Evolutionary conservation across 2,113 vertebrate genomes (phyloP).

Genomic region (Saguinus midas): DNA sequence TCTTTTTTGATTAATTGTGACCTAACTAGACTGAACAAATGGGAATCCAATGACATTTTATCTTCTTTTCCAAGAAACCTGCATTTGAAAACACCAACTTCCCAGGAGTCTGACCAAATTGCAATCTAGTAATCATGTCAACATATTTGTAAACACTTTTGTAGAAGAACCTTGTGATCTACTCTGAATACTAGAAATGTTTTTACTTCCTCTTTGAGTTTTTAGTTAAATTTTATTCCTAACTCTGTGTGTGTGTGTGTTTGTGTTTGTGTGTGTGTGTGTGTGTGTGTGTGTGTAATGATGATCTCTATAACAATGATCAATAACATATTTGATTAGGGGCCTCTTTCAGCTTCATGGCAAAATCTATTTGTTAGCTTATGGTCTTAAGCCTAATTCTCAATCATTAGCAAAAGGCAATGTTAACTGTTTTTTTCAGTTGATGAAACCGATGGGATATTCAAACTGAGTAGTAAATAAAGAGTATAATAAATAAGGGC

Average conservation of each 20-base stretch:
- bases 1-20: constrained; percentile 61
- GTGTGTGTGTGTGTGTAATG: background rate
- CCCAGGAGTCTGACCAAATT: constrained; percentile 38
- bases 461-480: background rate
- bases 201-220: background rate
- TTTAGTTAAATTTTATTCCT: constrained; percentile 3
- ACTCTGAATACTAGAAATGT: constrained; percentile 6
- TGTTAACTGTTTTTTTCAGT: background rate
- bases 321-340: background rate
- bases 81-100: constrained; percentile 40
- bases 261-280: background rate
- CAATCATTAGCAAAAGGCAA: constrained; percentile 41
- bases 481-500: background rate
- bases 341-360: background rate
- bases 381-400: constrained; percentile 31
- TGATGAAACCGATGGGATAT: background rate
- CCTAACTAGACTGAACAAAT: constrained; percentile 2
- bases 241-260: background rate
- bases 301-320: background rate
- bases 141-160: constrained; percentile 46
- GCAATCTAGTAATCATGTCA: constrained; percentile 8
- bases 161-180: constrained; percentile 6
- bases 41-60: constrained; percentile 27
- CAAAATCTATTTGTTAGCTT: constrained; percentile 12
- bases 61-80: constrained; percentile 19